Base-by-base conservation (phyloP, 2,113 vertebrate genomes). In the Callionymus lyra region DNA sequence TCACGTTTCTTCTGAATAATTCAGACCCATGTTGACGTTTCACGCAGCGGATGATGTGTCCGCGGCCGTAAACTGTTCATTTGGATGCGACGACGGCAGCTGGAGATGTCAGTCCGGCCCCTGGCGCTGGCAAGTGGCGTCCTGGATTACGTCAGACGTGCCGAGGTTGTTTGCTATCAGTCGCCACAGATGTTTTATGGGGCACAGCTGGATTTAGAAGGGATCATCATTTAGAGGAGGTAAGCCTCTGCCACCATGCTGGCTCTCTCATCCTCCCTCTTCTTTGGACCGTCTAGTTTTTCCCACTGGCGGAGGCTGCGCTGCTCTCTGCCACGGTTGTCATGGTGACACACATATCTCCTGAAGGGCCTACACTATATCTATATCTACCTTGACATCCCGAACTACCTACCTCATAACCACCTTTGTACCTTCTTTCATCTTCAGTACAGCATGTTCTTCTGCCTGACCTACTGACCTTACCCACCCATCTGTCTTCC, bases 1-100 rank as follows among this genome's bases (percentile, higher is more conserved):
- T 85, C 74, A 15, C 14, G 53, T 85, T 77, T 59, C 79, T 44
- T 41, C 59, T 85, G 41, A 82, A 85, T 85, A 76, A 85, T 85
- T 85, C 61, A 85, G 38, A n/a, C 43, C 32, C 18, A 31, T 35
- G 19, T 76, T 77, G 70, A 77, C 70, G 67, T 79, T 60, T 68
- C n/a, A 68, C 59, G 64, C 54, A 68, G 56, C 62, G 45, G 42
- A 63, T 68, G 63, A 71, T 38, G 58, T 59, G 70, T 64, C 53
- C 40, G 2, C 36, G 31, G 63, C 34, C 44, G 47, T 14, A 41
- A 45, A 38, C 34, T 34, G 45, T 16, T 47, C 17, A 27, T 38
- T 66, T 45, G 1, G 11, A 44, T 45, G 37, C 41, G n/a, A n/a
- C n/a, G n/a, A 38, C 16, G 18, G 31, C 34, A 32, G 43, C 45